Evolutionary conservation across 2,113 vertebrate species (phyloP), one percentile per base, ranked within the genome.

Genomic region (Xiphophorus hellerii): DNA sequence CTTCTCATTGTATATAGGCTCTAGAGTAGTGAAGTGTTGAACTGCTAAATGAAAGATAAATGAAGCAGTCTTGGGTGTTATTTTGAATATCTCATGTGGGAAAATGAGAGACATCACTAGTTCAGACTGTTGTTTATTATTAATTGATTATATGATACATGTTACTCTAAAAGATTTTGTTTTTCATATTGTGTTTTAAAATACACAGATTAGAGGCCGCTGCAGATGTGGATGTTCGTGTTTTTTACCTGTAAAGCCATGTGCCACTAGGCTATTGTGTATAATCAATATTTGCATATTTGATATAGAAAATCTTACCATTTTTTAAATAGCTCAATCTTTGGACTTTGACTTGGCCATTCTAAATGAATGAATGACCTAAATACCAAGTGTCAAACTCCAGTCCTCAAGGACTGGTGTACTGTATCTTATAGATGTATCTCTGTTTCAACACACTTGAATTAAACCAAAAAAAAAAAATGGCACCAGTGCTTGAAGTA

Each of bases 1-100:
- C 84, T 87, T 76, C 73, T 90, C 89, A 79, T 51, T 67, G 62
- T 73, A 5, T 48, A 67, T 61, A 81, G 76, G 70, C 69, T 69
- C 74, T 60, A 78, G 63, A 71, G 78, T 72, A 72, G 76, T 82
- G 58, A 69, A 77, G 66, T 35, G 63, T 71, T 74, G 66, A 79
- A 78, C 74, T 76, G 71, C 62, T 74, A 63, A 82, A 72, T 48
- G 22, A 62, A 62, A 77, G 79, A 84, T 70, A 31, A 76, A 74
- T 84, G 68, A 61, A 81, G 72, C 39, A 13, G 79, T 66, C 62
- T 74, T 39, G 20, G 66, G 62, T 73, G 17, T 66, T 60, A 74
- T 79, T 87, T 48, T 48, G 5, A 20, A 48, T 67, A 33, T 65
- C 73, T 77, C 77, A 35, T 12, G 75, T 83, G 86, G 28, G 44